phyloP scores from a whole-genome alignment of 2,888 invertebrate species.

The Cremastinae sp. region DNA sequence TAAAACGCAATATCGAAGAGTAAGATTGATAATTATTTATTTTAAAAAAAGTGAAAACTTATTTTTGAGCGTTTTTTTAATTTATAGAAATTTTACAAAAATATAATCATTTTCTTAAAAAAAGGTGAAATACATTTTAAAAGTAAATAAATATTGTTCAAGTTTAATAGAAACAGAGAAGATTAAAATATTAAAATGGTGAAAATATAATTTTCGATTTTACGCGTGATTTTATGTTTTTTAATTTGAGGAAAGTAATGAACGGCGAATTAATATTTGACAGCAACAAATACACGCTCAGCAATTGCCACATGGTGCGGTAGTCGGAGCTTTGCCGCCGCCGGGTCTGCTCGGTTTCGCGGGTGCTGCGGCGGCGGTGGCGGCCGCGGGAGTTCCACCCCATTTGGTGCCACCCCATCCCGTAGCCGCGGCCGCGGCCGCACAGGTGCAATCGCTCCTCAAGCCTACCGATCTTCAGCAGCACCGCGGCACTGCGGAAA shows the following conservation, averaged over 20 bases:
- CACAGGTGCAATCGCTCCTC: conserved; percentile 70
- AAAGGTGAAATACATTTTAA: no score
- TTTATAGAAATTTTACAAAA: no score
- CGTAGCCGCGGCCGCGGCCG: conserved; percentile 80
- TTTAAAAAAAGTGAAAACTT: no score
- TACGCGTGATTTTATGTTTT: not conserved
- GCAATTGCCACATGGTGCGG: conserved; percentile 86
- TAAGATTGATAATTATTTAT: no score
- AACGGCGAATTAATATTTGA: not conserved
- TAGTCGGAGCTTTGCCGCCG: conserved; percentile 81
- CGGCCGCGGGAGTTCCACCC: conserved; percentile 80
- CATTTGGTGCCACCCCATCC: conserved; percentile 82
- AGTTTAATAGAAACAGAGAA: no score
- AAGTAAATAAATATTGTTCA: no score
- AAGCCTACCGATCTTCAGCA: conserved; percentile 81
- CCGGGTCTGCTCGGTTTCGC: conserved; percentile 82
- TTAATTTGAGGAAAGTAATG: no score
- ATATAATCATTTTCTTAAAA: no score
- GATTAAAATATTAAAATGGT: no score
- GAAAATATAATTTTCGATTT: not conserved
- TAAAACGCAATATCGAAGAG: no score
- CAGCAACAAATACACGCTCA: conserved; percentile 96
- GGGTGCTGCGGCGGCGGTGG: conserved; percentile 82
- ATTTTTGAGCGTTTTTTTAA: no score
- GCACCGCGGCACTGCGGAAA: conserved; percentile 79